A percentile compares a stretch with the other conserved stretches of the same genome.
Conservation (phyloP, 2,113 vertebrate species). For the Megatriorchis doriae region DNA sequence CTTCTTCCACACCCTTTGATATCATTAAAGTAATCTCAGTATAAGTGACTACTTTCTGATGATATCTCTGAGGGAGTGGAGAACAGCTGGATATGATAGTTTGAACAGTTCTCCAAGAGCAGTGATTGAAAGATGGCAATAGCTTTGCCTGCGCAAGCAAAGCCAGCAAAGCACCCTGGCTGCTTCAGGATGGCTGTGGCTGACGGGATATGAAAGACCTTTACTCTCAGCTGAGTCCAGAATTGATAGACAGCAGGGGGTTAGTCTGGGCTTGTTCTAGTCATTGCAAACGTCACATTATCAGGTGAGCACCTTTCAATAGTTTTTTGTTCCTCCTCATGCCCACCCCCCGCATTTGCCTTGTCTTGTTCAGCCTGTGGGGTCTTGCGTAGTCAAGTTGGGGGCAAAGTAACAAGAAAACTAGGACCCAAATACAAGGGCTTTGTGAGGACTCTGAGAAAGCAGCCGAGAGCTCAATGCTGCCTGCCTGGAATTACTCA, state of each 20-base stretch:
- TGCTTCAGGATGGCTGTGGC: background rate
- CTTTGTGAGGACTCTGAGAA: background rate
- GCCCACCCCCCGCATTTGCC: background rate
- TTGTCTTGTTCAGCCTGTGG: background rate
- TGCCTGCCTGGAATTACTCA: background rate
- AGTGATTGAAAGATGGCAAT: background rate
- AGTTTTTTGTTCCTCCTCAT: background rate
- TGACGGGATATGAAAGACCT: background rate
- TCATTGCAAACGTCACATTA: background rate
- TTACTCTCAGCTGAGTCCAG: background rate
- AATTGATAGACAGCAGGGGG: background rate
- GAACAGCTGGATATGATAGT: conserved; percentile 6
- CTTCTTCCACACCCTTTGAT: conserved; percentile 35
- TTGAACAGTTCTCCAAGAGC: background rate
- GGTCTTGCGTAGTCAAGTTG: background rate
- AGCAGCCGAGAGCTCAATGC: background rate
- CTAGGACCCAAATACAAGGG: background rate
- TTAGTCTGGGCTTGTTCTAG: background rate
- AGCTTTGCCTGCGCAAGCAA: background rate
- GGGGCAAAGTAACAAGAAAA: background rate
- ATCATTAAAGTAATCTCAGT: conserved; percentile 17
- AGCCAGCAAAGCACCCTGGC: background rate
- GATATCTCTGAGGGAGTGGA: background rate
- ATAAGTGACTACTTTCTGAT: background rate
- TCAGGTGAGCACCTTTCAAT: background rate